Base-by-base conservation (phyloP, 2,113 vertebrate species). In the Smithornis capensis region DNA sequence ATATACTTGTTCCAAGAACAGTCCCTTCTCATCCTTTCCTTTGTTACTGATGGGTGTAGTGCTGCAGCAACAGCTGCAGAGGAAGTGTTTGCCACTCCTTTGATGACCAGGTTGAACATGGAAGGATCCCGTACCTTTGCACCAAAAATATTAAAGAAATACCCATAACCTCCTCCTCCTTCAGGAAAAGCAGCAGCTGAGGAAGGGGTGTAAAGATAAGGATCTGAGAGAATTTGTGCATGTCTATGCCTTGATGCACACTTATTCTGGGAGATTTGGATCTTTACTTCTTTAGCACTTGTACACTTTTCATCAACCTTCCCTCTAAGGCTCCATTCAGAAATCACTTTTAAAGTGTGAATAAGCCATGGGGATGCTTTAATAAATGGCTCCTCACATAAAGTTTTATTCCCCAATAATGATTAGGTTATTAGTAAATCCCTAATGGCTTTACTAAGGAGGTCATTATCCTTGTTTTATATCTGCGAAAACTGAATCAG, bases 381-480 rank as follows among this genome's bases (percentile, higher is more conserved):
- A 95, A 95, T 91, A 96, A 92, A 94, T 95, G 67, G 50, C 86
- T 92, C 40, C 35, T 97, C 79, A 76, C 76, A 89, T 95, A 60
- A 95, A 95, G 50, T 91, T 97, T 96, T 95, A 95, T 91, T 95
- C 85, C 55, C 52, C 60, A 77, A 55, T 95, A 95, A 92, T 96
- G 77, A 96, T 94, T 97, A 97, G 71, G 82, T 93, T 95, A 93
- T 96, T 93, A 96, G 85, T 94, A 95, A 95, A 95, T 95, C 95
- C 90, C 90, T 59, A 77, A 81, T 90, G 88, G 29, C 75, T 69
- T 92, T 90, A 77, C 83, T 95, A 93, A 90, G 63, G 94, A 97
- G 88, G 92, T 94, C 94, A 96, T 97, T 95, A 94, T 90, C 38
- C 59, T 45, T 80, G 76, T 70, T 96, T 93, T 95, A 96, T 92